These are phyloP conservation scores for Nebria brevicollis DNA, from an alignment of 2,888 invertebrate genomes.

Conservation along the genomic window DNA sequence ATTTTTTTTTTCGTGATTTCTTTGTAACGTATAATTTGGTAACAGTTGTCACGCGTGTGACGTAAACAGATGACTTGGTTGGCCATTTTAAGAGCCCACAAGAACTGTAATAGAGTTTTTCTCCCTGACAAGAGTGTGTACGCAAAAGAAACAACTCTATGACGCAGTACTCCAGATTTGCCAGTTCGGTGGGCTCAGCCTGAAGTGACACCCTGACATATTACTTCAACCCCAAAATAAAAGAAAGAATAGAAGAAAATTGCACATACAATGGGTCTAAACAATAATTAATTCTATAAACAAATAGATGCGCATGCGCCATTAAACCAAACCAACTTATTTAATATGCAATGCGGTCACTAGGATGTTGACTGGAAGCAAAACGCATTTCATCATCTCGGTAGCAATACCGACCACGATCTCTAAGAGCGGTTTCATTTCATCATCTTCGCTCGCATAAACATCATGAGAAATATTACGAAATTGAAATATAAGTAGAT, in stretches of 20 bases:
- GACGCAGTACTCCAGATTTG: neutral
- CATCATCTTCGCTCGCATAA: too few species aligned
- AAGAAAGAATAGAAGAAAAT: neutral
- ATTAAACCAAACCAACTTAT: too few species aligned
- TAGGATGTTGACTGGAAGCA: too few species aligned
- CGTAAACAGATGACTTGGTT: constrained; percentile 23
- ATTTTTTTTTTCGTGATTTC: neutral
- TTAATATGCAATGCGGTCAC: too few species aligned
- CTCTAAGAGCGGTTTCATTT: too few species aligned
- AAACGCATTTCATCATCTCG: too few species aligned
- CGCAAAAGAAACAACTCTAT: neutral
- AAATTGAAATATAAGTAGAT: too few species aligned
- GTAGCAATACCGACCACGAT: too few species aligned
- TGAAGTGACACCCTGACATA: constrained; percentile 11
- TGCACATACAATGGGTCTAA: neutral
- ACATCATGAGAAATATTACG: too few species aligned
- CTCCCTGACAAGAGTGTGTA: neutral
- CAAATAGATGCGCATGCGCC: neutral
- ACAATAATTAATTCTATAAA: neutral
- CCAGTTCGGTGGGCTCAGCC: neutral
- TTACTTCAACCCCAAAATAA: constrained; percentile 13
- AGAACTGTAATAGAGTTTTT: neutral
- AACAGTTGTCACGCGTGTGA: constrained; percentile 4
- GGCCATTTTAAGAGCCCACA: constrained; percentile 30
- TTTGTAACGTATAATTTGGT: neutral